A percentile compares a stretch with the other conserved stretches of the same genome.
Evolutionary conservation across 2,888 invertebrate species (phyloP).

Genomic region (Petrolisthes cinctipes): DNA sequence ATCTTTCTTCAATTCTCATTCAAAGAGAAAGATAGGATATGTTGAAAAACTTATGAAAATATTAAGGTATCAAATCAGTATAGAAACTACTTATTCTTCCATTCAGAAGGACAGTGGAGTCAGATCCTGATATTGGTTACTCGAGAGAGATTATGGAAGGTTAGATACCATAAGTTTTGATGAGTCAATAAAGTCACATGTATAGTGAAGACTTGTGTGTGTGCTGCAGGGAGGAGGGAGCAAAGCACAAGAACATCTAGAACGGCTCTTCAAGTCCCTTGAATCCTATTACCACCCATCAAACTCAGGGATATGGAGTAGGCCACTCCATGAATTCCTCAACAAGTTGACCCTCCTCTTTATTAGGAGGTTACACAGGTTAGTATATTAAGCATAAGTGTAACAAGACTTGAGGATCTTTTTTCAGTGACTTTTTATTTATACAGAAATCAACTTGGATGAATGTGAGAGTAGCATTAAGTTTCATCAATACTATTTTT

Average conservation of each 20-base stretch:
- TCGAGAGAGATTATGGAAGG: no score
- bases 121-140: no score
- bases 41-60: no score
- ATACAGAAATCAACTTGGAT: no score
- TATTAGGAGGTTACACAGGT: slow-evolving; percentile 63
- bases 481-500: background rate
- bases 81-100: no score
- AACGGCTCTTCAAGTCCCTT: slow-evolving; percentile 83
- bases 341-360: slow-evolving; percentile 60
- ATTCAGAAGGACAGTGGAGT: no score
- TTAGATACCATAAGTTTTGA: background rate
- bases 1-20: no score
- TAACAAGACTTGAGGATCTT: no score
- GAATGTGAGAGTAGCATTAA: slow-evolving; percentile 71
- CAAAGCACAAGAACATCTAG: slow-evolving; percentile 79
- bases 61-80: no score
- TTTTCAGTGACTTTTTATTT: no score
- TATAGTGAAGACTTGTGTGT: background rate
- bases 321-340: slow-evolving; percentile 76
- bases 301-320: slow-evolving; percentile 85
- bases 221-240: slow-evolving; percentile 77
- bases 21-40: no score
- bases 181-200: background rate
- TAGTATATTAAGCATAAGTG: background rate
- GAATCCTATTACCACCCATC: slow-evolving; percentile 92